Conservation (phyloP, 2,113 vertebrate genomes). For the Barbus barbus region DNA sequence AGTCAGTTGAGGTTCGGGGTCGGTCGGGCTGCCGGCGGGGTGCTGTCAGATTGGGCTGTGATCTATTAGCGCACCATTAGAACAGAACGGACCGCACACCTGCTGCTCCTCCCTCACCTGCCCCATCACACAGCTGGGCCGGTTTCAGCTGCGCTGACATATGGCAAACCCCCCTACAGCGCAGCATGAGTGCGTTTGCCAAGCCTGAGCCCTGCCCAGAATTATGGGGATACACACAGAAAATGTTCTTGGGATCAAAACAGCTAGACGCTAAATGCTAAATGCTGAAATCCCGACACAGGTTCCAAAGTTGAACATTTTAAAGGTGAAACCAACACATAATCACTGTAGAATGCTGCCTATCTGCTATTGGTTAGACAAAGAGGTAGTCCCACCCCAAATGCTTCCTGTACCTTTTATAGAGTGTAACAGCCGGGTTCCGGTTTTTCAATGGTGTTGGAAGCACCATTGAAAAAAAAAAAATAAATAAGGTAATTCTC, state of each 20-base stretch:
- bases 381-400: background rate
- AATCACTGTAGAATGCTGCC: background rate
- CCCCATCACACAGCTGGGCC: slow-evolving; percentile 40
- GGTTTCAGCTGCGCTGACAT: slow-evolving; percentile 31
- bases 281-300: background rate
- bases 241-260: background rate
- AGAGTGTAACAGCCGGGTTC: background rate
- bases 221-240: slow-evolving; percentile 7
- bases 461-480: too few species aligned
- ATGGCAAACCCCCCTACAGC: slow-evolving; percentile 21
- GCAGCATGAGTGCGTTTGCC: background rate
- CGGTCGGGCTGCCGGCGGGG: slow-evolving; percentile 7
- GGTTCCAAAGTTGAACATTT: background rate
- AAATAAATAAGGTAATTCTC: too few species aligned
- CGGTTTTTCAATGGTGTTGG: too few species aligned
- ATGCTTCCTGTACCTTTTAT: background rate
- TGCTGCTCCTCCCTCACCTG: slow-evolving; percentile 41
- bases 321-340: background rate
- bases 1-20: background rate
- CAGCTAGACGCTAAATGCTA: background rate
- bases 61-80: slow-evolving; percentile 61
- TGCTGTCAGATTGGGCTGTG: slow-evolving; percentile 38
- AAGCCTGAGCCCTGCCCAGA: slow-evolving; percentile 5
- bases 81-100: slow-evolving; percentile 63
- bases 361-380: background rate